phyloP scores from a whole-genome alignment of 2,888 invertebrate genomes.

The Drosophila rubida region DNA sequence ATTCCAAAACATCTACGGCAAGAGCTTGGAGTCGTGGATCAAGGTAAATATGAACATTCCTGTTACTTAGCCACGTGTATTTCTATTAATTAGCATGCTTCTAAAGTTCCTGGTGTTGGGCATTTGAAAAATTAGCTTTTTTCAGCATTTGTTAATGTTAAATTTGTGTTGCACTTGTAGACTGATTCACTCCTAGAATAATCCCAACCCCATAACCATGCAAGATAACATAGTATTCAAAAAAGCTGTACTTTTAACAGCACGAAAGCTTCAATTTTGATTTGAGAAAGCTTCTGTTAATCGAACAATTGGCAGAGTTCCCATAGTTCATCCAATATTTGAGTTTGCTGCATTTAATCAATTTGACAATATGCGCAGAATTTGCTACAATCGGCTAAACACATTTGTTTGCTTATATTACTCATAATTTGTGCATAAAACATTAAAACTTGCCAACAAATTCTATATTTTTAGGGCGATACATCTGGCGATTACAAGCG shows the following conservation, averaged over 20 bases:
- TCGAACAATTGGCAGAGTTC: conserved; percentile 5
- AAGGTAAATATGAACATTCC: conserved; percentile 86
- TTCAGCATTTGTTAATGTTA: not conserved
- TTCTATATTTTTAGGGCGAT: conserved; percentile 90
- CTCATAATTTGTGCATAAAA: conserved; percentile 61
- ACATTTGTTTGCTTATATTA: conserved; percentile 20
- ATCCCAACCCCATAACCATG: not conserved
- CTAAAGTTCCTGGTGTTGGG: conserved; percentile 40
- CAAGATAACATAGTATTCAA: not conserved
- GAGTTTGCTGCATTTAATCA: conserved; percentile 2
- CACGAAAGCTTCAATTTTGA: conserved; percentile 15
- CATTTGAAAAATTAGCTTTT: conserved; percentile 9
- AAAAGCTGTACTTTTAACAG: conserved; percentile 5
- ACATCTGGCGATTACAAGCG: conserved; percentile 97
- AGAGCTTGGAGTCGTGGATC: conserved; percentile 93
- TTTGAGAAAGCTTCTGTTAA: conserved; percentile 28
- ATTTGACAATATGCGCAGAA: not conserved
- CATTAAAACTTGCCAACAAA: conserved; percentile 75
- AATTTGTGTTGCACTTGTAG: conserved; percentile 2
- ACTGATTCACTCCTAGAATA: conserved; percentile 5
- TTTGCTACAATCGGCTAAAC: conserved; percentile 11
- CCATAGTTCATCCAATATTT: not conserved
- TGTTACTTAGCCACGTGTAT: not conserved
- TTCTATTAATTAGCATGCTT: conserved; percentile 22
- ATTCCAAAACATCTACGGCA: conserved; percentile 93